These are phyloP conservation scores for Spea multiplicata DNA, from an alignment of 2,113 vertebrate species.

Conservation along the genomic window DNA sequence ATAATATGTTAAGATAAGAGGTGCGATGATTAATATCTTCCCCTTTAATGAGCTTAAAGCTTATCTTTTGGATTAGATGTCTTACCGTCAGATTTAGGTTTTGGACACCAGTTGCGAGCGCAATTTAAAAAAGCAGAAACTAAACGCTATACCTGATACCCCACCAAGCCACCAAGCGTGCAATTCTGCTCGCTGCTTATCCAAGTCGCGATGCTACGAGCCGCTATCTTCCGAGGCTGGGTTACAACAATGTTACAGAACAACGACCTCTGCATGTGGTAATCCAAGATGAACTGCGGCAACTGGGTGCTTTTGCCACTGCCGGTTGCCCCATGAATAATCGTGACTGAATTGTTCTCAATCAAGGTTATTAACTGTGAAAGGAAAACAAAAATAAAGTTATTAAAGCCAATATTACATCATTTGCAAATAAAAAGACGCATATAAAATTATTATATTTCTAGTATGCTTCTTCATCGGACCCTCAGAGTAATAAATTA, in stretches of 20 bases:
- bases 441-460: too few relatives aligned
- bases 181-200: conserved; percentile 80
- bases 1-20: background rate
- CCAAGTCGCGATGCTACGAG: conserved; percentile 89
- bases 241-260: conserved; percentile 90
- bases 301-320: conserved; percentile 94
- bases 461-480: too few relatives aligned
- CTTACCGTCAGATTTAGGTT: too few relatives aligned
- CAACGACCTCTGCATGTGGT: conserved; percentile 57
- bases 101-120: too few relatives aligned
- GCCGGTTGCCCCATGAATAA: conserved; percentile 85
- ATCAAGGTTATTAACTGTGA: conserved; percentile 85
- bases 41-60: too few relatives aligned
- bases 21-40: too few relatives aligned
- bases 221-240: conserved; percentile 90
- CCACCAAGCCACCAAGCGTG: conserved; percentile 80
- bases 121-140: too few relatives aligned
- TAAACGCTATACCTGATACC: conserved; percentile 82
- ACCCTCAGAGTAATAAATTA: too few relatives aligned
- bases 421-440: background rate
- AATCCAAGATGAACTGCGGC: conserved; percentile 88
- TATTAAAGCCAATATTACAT: background rate
- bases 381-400: background rate
- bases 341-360: conserved; percentile 85
- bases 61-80: too few relatives aligned